phyloP scores from a whole-genome alignment of 1,140 invertebrate species.

The Solenopsis invicta region DNA sequence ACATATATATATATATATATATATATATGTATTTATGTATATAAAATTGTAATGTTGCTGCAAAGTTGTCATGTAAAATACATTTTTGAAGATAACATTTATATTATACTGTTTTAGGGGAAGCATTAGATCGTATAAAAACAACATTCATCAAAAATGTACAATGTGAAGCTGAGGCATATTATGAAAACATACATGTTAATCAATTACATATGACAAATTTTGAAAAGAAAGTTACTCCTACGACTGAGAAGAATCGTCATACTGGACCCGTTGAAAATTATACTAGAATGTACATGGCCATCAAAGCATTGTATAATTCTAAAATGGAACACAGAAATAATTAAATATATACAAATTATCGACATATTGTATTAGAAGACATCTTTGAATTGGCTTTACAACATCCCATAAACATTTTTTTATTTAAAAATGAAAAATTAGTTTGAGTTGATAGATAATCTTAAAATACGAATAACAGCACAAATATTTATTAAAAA shows the following conservation, averaged over 20 bases:
- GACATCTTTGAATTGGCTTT: too few species aligned
- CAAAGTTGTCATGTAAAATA: too few species aligned
- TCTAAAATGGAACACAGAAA: conserved; percentile 6
- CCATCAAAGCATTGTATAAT: conserved; percentile 57
- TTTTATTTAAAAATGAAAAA: too few species aligned
- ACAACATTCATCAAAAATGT: conserved; percentile 62
- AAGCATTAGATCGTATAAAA: conserved; percentile 72
- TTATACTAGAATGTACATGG: conserved; percentile 31
- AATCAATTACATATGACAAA: conserved; percentile 49
- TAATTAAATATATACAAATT: conserved; percentile 13
- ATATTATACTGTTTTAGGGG: conserved; percentile 55
- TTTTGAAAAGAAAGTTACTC: conserved; percentile 53
- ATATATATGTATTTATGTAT: too few species aligned
- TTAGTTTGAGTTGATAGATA: too few species aligned
- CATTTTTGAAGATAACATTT: neutral
- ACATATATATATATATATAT: too few species aligned
- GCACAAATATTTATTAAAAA: too few species aligned
- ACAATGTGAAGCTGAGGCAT: conserved; percentile 24
- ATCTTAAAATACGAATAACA: too few species aligned
- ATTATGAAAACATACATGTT: neutral
- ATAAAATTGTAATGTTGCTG: too few species aligned
- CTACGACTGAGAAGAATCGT: conserved; percentile 1
- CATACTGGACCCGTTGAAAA: neutral
- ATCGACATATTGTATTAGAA: too few species aligned
- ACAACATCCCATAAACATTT: too few species aligned